These are phyloP conservation scores for Sciurus niger DNA, from an alignment of 2,113 vertebrate genomes.

Conservation along the genomic window DNA sequence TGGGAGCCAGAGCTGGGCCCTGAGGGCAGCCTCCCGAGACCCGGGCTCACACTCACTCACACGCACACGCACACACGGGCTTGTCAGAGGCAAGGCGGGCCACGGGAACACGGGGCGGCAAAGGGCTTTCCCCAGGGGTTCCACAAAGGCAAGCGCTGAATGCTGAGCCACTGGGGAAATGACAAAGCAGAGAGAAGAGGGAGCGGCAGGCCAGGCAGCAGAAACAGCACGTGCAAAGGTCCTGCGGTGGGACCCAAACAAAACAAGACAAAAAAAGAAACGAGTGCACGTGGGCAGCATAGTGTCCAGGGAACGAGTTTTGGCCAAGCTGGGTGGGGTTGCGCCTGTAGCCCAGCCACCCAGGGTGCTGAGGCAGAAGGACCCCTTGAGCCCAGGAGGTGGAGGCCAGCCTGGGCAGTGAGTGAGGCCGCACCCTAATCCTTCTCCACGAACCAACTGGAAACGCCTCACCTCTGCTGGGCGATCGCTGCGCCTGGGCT, in stretches of 20 bases:
- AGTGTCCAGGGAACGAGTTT: not conserved
- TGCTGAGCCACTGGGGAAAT: fast-evolving
- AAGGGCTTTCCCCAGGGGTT: not conserved
- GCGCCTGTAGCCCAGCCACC: too few relatives aligned
- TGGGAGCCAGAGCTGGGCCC: not conserved
- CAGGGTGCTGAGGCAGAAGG: not conserved
- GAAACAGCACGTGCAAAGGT: not conserved
- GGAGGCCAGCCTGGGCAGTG: too few relatives aligned
- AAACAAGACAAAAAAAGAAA: too few relatives aligned
- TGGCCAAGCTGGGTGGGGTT: not conserved
- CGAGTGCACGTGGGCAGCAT: too few relatives aligned
- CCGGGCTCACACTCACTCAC: not conserved
- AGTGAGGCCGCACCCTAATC: not conserved
- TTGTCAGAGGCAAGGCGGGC: too few relatives aligned
- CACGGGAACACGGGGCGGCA: too few relatives aligned
- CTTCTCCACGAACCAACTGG: too few relatives aligned
- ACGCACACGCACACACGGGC: too few relatives aligned
- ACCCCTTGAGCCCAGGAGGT: not conserved
- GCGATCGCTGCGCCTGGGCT: not conserved
- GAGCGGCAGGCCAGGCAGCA: not conserved
- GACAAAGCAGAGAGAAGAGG: not conserved
- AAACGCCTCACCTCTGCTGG: not conserved
- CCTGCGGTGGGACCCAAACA: not conserved
- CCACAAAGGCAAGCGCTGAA: not conserved
- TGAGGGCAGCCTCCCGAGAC: not conserved